phyloP scores from a whole-genome alignment of 2,888 invertebrate genomes.

The Schizaphis graminum region DNA sequence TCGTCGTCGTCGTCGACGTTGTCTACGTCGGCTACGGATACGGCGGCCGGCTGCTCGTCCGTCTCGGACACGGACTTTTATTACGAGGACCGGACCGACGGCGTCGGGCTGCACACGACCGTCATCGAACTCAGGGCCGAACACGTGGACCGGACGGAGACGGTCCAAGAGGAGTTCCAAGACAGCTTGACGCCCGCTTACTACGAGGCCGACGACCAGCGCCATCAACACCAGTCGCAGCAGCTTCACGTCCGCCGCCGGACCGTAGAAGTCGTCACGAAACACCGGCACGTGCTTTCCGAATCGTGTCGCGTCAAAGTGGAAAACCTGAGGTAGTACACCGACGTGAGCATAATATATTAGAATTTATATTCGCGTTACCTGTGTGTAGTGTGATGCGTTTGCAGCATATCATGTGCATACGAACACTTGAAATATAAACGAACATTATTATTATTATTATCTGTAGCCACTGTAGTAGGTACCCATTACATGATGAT shows the following conservation, averaged over 20 bases:
- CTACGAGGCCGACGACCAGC: neutral
- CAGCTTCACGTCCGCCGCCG: neutral
- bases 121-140: constrained; percentile 45
- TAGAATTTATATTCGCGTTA: neutral
- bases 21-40: neutral
- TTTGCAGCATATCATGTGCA: neutral
- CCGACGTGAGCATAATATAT: neutral
- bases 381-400: neutral
- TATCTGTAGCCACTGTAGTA: neutral
- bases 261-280: constrained; percentile 12
- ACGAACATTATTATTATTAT: neutral
- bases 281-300: constrained; percentile 62
- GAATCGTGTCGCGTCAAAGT: constrained; percentile 63
- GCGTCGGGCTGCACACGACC: constrained; percentile 11
- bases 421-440: neutral
- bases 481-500: neutral
- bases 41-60: constrained; percentile 59
- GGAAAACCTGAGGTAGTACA: constrained; percentile 58
- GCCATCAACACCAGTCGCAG: neutral
- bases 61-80: constrained; percentile 55
- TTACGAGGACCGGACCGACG: constrained; percentile 47
- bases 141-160: neutral
- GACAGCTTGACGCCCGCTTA: constrained; percentile 21
- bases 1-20: neutral
- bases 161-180: constrained; percentile 34